phyloP scores from a whole-genome alignment of 1,140 invertebrate genomes.

The Drosophila bocqueti region DNA sequence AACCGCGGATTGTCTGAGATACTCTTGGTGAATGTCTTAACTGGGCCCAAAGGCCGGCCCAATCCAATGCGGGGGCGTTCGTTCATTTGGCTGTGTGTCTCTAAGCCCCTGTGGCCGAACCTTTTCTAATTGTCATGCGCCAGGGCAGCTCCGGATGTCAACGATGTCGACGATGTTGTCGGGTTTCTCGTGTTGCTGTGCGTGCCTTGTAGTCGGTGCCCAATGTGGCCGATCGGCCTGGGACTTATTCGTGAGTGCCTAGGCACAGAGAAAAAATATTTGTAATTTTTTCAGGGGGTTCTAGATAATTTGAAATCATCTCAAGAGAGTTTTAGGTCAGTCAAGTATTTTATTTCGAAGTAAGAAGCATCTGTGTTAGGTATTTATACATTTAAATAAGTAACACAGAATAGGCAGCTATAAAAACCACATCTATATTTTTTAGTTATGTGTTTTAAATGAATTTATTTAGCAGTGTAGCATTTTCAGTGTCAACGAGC shows the following conservation, averaged over 20 bases:
- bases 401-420: neutral
- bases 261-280: neutral
- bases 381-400: neutral
- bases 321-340: neutral
- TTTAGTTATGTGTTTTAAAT: too few relatives aligned
- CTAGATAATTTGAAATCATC: neutral
- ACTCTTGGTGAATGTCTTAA: slow-evolving; percentile 41
- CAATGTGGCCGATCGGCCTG: slow-evolving; percentile 38
- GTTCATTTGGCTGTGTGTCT: slow-evolving; percentile 1
- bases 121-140: slow-evolving; percentile 78
- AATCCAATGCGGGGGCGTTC: slow-evolving; percentile 23
- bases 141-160: slow-evolving; percentile 70
- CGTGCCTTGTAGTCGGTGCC: slow-evolving; percentile 59
- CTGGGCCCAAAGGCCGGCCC: slow-evolving; percentile 8
- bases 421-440: neutral
- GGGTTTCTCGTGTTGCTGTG: slow-evolving; percentile 38
- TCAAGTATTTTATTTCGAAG: neutral
- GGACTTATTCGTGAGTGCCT: slow-evolving; percentile 4
- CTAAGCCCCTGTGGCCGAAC: slow-evolving; percentile 25
- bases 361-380: neutral
- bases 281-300: neutral
- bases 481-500: slow-evolving; percentile 44
- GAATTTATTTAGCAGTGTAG: neutral
- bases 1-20: slow-evolving; percentile 30
- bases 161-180: slow-evolving; percentile 47